A percentile compares a stretch with the other conserved stretches of the same genome.
These are phyloP conservation scores for Phoeniculus purpureus DNA, from an alignment of 2,797 vertebrate species.

Conservation along the genomic window DNA sequence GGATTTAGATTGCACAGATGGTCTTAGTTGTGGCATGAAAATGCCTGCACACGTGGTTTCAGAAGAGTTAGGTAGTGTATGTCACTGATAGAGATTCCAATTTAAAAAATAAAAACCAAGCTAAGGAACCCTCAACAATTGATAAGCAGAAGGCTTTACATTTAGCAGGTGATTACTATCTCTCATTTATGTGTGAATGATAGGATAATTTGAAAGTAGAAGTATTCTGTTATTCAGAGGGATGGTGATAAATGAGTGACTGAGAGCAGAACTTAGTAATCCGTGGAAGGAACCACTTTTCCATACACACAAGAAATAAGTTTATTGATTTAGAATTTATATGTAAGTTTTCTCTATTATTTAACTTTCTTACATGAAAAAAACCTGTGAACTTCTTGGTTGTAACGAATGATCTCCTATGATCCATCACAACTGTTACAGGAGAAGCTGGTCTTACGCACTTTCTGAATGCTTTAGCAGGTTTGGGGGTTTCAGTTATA, in stretches of 20 bases:
- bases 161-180: neutral
- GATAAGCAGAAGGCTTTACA: neutral
- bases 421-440: neutral
- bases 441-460: neutral
- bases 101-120: neutral
- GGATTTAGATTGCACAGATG: neutral
- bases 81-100: neutral
- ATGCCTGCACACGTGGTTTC: neutral
- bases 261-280: neutral
- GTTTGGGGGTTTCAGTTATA: neutral
- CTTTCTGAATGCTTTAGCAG: neutral
- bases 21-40: neutral
- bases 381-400: neutral
- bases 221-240: neutral
- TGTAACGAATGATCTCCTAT: neutral
- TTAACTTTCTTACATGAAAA: neutral
- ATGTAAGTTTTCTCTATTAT: neutral
- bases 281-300: neutral
- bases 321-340: neutral
- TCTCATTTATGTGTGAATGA: neutral
- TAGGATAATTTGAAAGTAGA: neutral
- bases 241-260: neutral
- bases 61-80: neutral
- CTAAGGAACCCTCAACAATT: accelerated
- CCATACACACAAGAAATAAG: neutral